These are phyloP conservation scores for Polydrusus pterygomalis DNA, from an alignment of 2,888 invertebrate species.

Conservation along the genomic window DNA sequence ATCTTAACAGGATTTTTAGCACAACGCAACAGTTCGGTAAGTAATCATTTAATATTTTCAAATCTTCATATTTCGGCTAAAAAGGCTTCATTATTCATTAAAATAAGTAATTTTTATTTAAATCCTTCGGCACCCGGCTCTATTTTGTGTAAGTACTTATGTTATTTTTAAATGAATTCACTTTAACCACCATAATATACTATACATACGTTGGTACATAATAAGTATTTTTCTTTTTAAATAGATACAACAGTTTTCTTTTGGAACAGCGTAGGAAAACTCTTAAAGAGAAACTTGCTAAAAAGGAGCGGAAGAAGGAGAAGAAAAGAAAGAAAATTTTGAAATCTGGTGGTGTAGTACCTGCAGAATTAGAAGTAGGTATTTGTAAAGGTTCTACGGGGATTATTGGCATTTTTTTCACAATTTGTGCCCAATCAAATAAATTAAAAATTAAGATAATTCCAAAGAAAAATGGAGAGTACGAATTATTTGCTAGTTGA, in stretches of 20 bases:
- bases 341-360: constrained; percentile 69
- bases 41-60: constrained; percentile 22
- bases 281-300: constrained; percentile 83
- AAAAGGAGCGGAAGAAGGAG: constrained; percentile 83
- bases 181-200: neutral
- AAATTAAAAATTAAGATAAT: no score
- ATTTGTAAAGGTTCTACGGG: no score
- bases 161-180: neutral
- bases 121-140: neutral
- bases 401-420: no score
- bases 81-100: neutral
- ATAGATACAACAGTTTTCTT: constrained; percentile 77
- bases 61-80: constrained; percentile 15
- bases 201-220: no score
- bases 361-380: constrained; percentile 66
- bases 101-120: neutral
- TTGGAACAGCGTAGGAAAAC: constrained; percentile 81
- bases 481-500: no score
- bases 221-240: neutral
- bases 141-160: neutral
- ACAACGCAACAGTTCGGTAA: constrained; percentile 22
- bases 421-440: no score
- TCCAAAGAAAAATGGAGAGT: no score
- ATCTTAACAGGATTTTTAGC: constrained; percentile 14
- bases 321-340: constrained; percentile 79